phyloP scores from a whole-genome alignment of 30 jellyfish, hydroid and myxozoan species.

The Nemopilema nomurai region DNA sequence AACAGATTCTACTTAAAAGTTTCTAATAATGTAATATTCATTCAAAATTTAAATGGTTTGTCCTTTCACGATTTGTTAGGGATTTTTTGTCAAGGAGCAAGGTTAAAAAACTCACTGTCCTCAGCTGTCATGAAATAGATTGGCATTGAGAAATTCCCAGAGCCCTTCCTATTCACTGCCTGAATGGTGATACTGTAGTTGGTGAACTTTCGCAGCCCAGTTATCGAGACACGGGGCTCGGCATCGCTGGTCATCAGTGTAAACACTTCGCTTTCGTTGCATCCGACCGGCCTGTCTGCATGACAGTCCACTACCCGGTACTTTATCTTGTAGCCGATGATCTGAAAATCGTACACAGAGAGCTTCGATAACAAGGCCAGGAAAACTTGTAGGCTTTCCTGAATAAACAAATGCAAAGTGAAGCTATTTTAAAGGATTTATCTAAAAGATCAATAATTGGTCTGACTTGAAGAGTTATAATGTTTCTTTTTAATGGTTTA shows the following conservation, averaged over 20 bases:
- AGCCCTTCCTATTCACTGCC: slow-evolving; percentile 27
- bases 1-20: too few species aligned
- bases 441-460: too few species aligned
- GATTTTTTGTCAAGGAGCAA: neutral
- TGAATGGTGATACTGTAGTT: slow-evolving; percentile 28
- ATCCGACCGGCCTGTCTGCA: slow-evolving; percentile 46
- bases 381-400: too few species aligned
- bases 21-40: too few species aligned
- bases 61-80: too few species aligned
- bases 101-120: slow-evolving; percentile 32
- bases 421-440: too few species aligned
- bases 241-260: slow-evolving; percentile 18
- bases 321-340: slow-evolving; percentile 36
- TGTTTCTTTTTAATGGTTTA: too few species aligned
- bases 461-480: too few species aligned
- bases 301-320: slow-evolving; percentile 39
- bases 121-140: slow-evolving; percentile 33
- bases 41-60: too few species aligned
- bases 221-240: slow-evolving; percentile 1
- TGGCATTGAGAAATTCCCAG: slow-evolving; percentile 23
- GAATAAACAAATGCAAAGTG: too few species aligned
- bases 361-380: too few species aligned
- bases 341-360: slow-evolving; percentile 15
- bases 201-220: slow-evolving; percentile 23
- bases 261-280: slow-evolving; percentile 33